Conservation (phyloP, 2,888 invertebrate species). For the Tanypteryx hageni region DNA sequence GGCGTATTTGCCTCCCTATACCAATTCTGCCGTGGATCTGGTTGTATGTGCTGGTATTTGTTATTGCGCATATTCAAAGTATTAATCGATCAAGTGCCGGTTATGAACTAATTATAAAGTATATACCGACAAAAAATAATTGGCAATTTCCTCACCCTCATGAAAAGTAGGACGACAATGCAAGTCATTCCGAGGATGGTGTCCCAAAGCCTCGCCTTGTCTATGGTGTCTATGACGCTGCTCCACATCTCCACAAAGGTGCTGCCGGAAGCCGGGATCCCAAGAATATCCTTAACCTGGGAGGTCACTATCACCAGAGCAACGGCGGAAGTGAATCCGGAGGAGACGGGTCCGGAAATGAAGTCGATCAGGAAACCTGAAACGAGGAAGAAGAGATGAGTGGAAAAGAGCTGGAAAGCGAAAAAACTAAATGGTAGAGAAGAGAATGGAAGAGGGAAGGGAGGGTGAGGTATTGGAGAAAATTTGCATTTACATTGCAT, state of each 20-base stretch:
- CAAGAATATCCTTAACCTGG: slow-evolving; percentile 90
- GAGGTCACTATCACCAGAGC: slow-evolving; percentile 92
- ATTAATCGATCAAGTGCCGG: too few relatives aligned
- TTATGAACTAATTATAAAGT: too few relatives aligned
- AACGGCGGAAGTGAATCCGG: slow-evolving; percentile 93
- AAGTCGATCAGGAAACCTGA: slow-evolving; percentile 91
- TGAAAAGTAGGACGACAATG: slow-evolving; percentile 84
- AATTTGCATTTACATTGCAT: not conserved
- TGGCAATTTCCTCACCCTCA: slow-evolving; percentile 81
- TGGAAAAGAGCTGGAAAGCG: not conserved
- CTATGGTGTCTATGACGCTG: slow-evolving; percentile 83
- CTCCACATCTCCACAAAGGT: slow-evolving; percentile 89
- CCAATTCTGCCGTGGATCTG: too few relatives aligned
- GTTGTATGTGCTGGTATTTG: too few relatives aligned
- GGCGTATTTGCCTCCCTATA: too few relatives aligned
- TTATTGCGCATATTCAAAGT: too few relatives aligned
- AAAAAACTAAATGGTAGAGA: not conserved
- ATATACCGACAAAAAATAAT: not conserved
- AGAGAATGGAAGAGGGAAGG: too few relatives aligned
- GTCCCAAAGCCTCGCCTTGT: slow-evolving; percentile 83
- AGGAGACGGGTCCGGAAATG: slow-evolving; percentile 92
- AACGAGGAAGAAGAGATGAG: slow-evolving; percentile 67
- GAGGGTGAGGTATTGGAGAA: too few relatives aligned
- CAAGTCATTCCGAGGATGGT: slow-evolving; percentile 85
- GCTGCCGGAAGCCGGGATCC: slow-evolving; percentile 83